Evolutionary conservation across 2,797 vertebrate species (phyloP).

Genomic region (Triplophysa bombifrons): DNA sequence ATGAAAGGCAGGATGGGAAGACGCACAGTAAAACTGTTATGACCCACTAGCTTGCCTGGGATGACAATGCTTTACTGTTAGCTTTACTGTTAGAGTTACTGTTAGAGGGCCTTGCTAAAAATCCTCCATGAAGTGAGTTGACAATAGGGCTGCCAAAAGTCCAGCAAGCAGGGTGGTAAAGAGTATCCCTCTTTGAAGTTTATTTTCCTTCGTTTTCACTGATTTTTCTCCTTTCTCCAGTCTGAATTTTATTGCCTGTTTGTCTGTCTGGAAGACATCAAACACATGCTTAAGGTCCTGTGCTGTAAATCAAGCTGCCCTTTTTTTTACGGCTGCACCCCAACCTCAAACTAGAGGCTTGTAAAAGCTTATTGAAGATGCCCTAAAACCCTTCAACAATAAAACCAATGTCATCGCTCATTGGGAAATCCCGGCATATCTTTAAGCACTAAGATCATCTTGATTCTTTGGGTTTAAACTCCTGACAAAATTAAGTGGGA

Average conservation of each 20-base stretch:
- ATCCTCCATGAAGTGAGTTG: constrained; percentile 24
- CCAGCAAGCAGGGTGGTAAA: constrained; percentile 58
- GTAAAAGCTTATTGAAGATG: constrained; percentile 53
- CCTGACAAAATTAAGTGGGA: neutral
- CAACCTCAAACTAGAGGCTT: constrained; percentile 51
- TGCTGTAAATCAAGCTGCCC: constrained; percentile 64
- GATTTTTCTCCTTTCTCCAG: constrained; percentile 42
- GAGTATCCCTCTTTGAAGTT: constrained; percentile 57
- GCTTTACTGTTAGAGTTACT: constrained; percentile 21
- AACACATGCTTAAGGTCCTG: constrained; percentile 68
- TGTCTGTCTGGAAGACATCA: constrained; percentile 71
- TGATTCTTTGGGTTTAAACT: constrained; percentile 32
- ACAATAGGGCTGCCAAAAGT: constrained; percentile 36
- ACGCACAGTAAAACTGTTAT: constrained; percentile 8
- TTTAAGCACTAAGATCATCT: constrained; percentile 35
- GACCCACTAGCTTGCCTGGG: constrained; percentile 4
- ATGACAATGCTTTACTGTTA: constrained; percentile 41
- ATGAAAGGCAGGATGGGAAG: neutral
- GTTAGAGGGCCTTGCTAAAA: constrained; percentile 34
- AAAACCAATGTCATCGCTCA: constrained; percentile 48
- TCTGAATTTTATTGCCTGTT: constrained; percentile 61
- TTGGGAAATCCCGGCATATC: constrained; percentile 37
- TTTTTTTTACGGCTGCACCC: constrained; percentile 23
- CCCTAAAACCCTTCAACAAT: constrained; percentile 39
- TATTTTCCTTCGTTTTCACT: constrained; percentile 44